Conservation (phyloP, 2,113 vertebrate species). For the Alethe castanea region DNA sequence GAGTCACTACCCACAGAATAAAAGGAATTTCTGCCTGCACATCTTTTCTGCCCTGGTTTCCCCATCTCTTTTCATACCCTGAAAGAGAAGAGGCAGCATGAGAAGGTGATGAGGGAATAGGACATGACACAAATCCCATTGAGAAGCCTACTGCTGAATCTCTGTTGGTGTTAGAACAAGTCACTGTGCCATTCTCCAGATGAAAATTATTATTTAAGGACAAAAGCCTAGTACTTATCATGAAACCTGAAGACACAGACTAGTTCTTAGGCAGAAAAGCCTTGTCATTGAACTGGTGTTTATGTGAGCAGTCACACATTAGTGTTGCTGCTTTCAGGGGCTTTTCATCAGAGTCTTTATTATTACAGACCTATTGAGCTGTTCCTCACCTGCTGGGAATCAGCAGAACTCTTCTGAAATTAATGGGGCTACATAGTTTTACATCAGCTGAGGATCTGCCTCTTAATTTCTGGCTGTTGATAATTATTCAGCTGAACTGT, state of each 20-base stretch:
- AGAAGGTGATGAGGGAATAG: conserved; percentile 27
- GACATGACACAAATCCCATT: conserved; percentile 34
- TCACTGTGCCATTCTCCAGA: conserved; percentile 34
- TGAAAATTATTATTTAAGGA: conserved; percentile 60
- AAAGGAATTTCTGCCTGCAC: conserved; percentile 15
- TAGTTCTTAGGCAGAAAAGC: conserved; percentile 58
- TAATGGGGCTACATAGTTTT: neutral
- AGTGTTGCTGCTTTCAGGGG: conserved; percentile 24
- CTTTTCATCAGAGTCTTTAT: conserved; percentile 54
- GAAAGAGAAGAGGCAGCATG: conserved; percentile 3
- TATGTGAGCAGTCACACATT: conserved; percentile 49
- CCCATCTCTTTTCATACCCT: neutral
- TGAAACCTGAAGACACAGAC: conserved; percentile 53
- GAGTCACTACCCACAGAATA: neutral
- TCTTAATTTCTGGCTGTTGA: neutral
- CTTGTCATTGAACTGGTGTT: conserved; percentile 60
- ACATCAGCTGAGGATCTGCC: neutral
- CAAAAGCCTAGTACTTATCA: conserved; percentile 57
- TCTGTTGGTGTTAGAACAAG: conserved; percentile 49
- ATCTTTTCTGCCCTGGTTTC: neutral
- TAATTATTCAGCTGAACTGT: neutral
- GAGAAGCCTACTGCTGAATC: conserved; percentile 25
- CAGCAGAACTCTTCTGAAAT: conserved; percentile 34
- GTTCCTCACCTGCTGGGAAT: conserved; percentile 11
- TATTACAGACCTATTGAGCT: conserved; percentile 47